Base-by-base conservation (phyloP, 2,888 invertebrate species). In the Macaria liturata region DNA sequence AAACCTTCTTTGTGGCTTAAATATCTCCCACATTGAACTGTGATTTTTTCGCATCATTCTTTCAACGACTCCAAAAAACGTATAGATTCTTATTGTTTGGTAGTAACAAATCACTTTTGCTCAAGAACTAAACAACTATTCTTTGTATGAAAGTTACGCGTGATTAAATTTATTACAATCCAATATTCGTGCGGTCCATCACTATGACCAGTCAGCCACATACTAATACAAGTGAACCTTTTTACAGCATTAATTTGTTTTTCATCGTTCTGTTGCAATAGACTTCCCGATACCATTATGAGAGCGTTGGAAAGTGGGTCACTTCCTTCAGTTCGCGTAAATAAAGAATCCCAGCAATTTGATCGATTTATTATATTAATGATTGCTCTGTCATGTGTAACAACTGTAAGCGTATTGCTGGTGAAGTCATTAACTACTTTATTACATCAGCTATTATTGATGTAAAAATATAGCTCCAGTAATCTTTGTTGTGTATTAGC, bases 251-350 rank as follows among this genome's bases (percentile, higher is more conserved):
- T 4, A 30, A 43, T 47, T 48, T 43, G 7, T 40, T 47, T 9
- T 52, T 32, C 9, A 32, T 9, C 31, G 4, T 30, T 49, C 34
- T 49, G 45, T 53, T 44, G 51, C n/a, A 52, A 55, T 34, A n/a
- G 4, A 42, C 20, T 52, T 54, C 59, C 50, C 9, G 37, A 3
- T 31, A 30, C 40, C 20, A 57, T 49, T 49, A 58, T 49, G 7
- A 49, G 46, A 44, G 39, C 43, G 44, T 47, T 55, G 34, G 59
- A 59, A 59, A 55, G 59, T 40, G 20, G 59, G 59, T 55, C 52
- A 49, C 39, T 59, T 59, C 55, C 59, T 55, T 42, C 44, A 32
- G 8, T 54, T 20, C 32, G 9, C 9, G 9, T 54, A 31, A 51
- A 45, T 45, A 39, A 9, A 37, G n/a, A n/a, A 45, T 30, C 9